Percentiles rank a stretch among this genome's conserved stretches.
These are phyloP conservation scores for Rhagonycha fulva DNA, from an alignment of 2,888 invertebrate species.

Conservation along the genomic window DNA sequence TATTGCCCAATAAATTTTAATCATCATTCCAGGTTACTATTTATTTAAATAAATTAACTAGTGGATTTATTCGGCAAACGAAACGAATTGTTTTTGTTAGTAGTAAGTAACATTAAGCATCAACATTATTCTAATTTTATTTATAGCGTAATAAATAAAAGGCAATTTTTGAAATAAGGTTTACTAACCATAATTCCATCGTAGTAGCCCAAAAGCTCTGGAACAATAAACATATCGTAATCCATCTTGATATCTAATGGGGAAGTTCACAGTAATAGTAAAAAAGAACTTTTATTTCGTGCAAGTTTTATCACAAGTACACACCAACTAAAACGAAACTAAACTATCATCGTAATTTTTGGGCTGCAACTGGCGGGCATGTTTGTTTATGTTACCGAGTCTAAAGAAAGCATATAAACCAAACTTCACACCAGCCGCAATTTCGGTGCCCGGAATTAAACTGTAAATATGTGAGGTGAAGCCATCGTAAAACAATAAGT, in stretches of 20 bases:
- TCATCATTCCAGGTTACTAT: background rate
- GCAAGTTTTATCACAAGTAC: conserved; percentile 22
- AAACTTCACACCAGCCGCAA: conserved; percentile 37
- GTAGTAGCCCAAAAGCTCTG: conserved; percentile 67
- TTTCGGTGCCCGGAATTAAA: conserved; percentile 40
- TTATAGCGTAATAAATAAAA: background rate
- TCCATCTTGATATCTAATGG: conserved; percentile 56
- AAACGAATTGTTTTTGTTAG: background rate
- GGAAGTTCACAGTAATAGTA: background rate
- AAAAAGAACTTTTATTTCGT: conserved; percentile 1
- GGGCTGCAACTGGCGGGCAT: conserved; percentile 47
- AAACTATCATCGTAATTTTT: conserved; percentile 45
- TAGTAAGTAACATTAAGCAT: background rate
- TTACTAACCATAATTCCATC: conserved; percentile 61
- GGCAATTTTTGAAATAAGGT: background rate
- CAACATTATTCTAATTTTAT: background rate
- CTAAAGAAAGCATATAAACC: conserved; percentile 51
- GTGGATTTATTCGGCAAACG: background rate
- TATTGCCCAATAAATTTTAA: background rate
- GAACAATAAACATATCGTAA: conserved; percentile 68
- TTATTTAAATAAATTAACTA: background rate
- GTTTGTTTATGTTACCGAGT: conserved; percentile 54
- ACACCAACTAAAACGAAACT: conserved; percentile 40
- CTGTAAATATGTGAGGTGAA: conserved; percentile 28
- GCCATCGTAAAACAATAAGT: conserved; percentile 13